These are phyloP conservation scores for Centropyge bicolor DNA, from an alignment of 2,797 vertebrate species.

Conservation along the genomic window DNA sequence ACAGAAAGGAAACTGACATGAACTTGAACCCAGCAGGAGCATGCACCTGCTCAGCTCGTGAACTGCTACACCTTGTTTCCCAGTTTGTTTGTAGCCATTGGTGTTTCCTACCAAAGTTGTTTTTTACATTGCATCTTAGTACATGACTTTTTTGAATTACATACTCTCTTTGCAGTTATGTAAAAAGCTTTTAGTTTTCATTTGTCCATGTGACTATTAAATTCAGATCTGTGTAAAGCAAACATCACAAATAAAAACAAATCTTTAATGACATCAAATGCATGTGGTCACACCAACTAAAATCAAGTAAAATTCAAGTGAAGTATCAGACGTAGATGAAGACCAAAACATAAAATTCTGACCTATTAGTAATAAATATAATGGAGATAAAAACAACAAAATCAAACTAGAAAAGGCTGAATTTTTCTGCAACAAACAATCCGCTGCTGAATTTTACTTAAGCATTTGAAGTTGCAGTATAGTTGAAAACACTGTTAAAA, in stretches of 20 bases:
- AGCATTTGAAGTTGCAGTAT: neutral
- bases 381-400: no score
- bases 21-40: constrained; percentile 34
- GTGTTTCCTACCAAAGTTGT: neutral
- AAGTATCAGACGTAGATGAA: neutral
- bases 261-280: neutral
- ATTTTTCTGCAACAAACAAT: no score
- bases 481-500: neutral
- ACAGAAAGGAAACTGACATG: constrained; percentile 15
- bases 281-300: neutral
- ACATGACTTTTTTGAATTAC: neutral
- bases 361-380: neutral
- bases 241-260: neutral
- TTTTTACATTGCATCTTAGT: neutral
- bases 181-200: neutral
- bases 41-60: neutral
- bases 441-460: no score
- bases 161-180: neutral
- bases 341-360: neutral
- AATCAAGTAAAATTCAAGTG: neutral
- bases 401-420: neutral
- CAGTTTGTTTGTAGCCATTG: neutral
- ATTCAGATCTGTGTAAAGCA: neutral
- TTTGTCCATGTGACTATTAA: neutral
- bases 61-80: neutral